Percentiles rank a stretch among this genome's conserved stretches.
These are phyloP conservation scores for Criorhina ranunculi DNA, from an alignment of 2,888 invertebrate genomes.

Conservation along the genomic window DNA sequence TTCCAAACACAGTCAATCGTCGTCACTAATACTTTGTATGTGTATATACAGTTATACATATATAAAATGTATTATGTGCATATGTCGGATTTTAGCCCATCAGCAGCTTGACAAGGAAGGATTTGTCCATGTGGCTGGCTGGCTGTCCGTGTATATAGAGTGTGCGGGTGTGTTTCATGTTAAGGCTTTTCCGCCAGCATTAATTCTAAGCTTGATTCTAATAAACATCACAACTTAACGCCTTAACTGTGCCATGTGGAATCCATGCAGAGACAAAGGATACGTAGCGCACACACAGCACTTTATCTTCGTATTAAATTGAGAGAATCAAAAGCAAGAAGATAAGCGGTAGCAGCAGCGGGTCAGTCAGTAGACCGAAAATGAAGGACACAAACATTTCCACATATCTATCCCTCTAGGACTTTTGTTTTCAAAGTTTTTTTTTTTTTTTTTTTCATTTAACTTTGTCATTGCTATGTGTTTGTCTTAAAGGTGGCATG, in stretches of 20 bases:
- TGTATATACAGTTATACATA: neutral
- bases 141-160: neutral
- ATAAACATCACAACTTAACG: constrained; percentile 74
- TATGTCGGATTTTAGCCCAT: constrained; percentile 27
- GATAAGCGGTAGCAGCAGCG: constrained; percentile 46
- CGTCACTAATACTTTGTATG: constrained; percentile 27
- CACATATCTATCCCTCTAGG: constrained; percentile 23
- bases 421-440: constrained; percentile 38
- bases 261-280: constrained; percentile 54
- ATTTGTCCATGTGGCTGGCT: constrained; percentile 23
- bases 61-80: constrained; percentile 1
- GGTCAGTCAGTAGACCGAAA: constrained; percentile 60
- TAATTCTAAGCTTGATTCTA: constrained; percentile 71
- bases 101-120: constrained; percentile 32
- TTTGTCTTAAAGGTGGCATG: constrained; percentile 19
- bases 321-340: constrained; percentile 39
- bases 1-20: constrained; percentile 45
- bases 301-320: constrained; percentile 63
- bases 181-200: constrained; percentile 67
- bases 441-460: neutral
- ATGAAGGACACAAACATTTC: constrained; percentile 50
- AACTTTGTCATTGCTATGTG: constrained; percentile 22
- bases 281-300: constrained; percentile 44
- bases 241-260: constrained; percentile 57
- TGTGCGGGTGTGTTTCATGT: constrained; percentile 42